These are phyloP conservation scores for Xenops minutus DNA, from an alignment of 2,797 vertebrate genomes.

Conservation along the genomic window DNA sequence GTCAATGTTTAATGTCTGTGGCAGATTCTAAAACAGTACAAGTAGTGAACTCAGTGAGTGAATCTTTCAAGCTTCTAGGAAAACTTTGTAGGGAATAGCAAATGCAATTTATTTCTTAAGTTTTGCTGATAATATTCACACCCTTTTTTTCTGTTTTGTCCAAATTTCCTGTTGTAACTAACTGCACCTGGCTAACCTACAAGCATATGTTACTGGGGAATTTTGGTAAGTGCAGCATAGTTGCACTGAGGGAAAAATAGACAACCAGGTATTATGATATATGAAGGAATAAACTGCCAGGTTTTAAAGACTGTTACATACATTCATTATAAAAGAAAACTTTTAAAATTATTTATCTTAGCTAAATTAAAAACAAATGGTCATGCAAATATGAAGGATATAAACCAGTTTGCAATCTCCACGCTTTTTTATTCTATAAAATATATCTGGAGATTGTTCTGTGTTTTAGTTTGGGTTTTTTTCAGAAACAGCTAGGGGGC, in stretches of 20 bases:
- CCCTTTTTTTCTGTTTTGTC: background rate
- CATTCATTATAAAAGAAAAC: background rate
- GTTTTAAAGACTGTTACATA: background rate
- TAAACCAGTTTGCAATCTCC: background rate
- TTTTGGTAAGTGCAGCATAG: background rate
- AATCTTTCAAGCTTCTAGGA: background rate
- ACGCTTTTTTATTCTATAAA: background rate
- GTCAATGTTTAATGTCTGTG: background rate
- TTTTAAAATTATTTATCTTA: background rate
- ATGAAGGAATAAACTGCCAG: background rate
- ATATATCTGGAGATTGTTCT: background rate
- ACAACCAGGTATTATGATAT: background rate
- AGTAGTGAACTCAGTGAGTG: background rate
- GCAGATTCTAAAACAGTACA: background rate
- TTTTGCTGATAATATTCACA: background rate
- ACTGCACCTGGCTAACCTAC: background rate
- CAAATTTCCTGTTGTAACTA: background rate
- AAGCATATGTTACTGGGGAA: background rate
- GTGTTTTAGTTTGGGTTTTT: background rate
- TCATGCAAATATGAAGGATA: background rate
- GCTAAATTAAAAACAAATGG: background rate
- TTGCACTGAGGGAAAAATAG: background rate
- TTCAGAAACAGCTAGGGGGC: background rate
- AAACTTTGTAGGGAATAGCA: background rate
- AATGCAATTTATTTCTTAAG: background rate